Conservation (phyloP, 1,140 invertebrate genomes). For the Paraescarpia echinospica region DNA sequence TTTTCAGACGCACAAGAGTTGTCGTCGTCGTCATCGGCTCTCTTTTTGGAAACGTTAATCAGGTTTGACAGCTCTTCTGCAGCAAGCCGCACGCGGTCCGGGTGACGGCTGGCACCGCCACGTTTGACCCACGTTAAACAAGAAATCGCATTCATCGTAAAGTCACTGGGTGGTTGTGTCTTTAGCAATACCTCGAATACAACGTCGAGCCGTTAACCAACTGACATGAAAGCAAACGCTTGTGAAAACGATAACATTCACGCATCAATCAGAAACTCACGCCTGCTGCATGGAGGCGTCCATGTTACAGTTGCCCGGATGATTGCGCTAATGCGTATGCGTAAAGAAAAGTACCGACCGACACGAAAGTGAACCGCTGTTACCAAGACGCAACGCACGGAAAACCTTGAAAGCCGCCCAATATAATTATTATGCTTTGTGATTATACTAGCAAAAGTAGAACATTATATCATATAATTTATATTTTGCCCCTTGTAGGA, state of each 20-base stretch:
- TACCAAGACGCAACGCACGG: not conserved
- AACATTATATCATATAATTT: too few relatives aligned
- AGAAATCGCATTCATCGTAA: slow-evolving; percentile 13
- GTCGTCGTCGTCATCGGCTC: slow-evolving; percentile 15
- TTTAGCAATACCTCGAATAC: not conserved
- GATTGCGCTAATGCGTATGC: not conserved
- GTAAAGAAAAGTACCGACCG: not conserved
- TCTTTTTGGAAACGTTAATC: not conserved
- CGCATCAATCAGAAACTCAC: not conserved
- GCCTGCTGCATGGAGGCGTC: not conserved
- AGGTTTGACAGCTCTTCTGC: not conserved
- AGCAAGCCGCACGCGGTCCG: not conserved
- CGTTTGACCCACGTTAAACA: slow-evolving; percentile 20
- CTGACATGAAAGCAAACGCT: not conserved
- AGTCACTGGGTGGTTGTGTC: not conserved
- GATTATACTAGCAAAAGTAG: too few relatives aligned
- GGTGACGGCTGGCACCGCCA: not conserved
- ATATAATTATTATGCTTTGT: not conserved
- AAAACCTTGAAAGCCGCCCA: not conserved
- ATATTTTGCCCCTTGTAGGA: too few relatives aligned
- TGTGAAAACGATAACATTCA: not conserved
- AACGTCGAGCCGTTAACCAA: not conserved
- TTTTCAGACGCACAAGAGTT: not conserved
- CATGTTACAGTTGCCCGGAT: not conserved
- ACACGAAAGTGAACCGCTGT: not conserved